Percentiles rank a stretch among this genome's conserved stretches.
phyloP scores from a whole-genome alignment of 2,113 vertebrate species.

The Salminus brasiliensis region DNA sequence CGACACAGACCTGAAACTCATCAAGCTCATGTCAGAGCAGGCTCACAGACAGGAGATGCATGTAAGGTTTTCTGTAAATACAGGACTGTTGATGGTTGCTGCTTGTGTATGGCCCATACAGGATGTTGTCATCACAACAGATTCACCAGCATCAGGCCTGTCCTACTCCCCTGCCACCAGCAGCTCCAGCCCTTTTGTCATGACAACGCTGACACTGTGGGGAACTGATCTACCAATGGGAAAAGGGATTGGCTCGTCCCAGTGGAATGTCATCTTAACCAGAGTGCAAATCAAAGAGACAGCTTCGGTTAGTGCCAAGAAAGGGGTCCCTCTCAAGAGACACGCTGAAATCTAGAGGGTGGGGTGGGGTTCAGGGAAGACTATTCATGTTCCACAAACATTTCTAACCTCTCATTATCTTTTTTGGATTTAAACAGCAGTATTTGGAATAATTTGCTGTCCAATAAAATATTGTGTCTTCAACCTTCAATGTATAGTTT shows the following conservation, averaged over 20 bases:
- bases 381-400: not conserved
- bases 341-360: slow-evolving; percentile 36
- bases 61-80: slow-evolving; percentile 48
- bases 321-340: slow-evolving; percentile 26
- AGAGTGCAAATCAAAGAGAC: slow-evolving; percentile 60
- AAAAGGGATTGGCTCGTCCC: slow-evolving; percentile 42
- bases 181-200: slow-evolving; percentile 60
- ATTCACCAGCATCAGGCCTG: slow-evolving; percentile 41
- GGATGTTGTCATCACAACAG: slow-evolving; percentile 67
- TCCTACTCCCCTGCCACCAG: slow-evolving; percentile 45
- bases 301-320: slow-evolving; percentile 47
- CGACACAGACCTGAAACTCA: slow-evolving; percentile 2
- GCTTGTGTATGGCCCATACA: slow-evolving; percentile 59
- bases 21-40: slow-evolving; percentile 16
- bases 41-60: not conserved
- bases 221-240: slow-evolving; percentile 50
- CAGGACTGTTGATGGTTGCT: slow-evolving; percentile 50
- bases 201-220: slow-evolving; percentile 62
- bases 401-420: no score
- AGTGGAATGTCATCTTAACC: slow-evolving; percentile 53
- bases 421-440: no score
- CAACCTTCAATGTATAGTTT: no score
- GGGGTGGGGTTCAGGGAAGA: slow-evolving; percentile 18
- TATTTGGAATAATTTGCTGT: no score
- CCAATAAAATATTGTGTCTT: no score